Base-by-base conservation (phyloP, 2,113 vertebrate species). In the Corythornis madagascariensis region DNA sequence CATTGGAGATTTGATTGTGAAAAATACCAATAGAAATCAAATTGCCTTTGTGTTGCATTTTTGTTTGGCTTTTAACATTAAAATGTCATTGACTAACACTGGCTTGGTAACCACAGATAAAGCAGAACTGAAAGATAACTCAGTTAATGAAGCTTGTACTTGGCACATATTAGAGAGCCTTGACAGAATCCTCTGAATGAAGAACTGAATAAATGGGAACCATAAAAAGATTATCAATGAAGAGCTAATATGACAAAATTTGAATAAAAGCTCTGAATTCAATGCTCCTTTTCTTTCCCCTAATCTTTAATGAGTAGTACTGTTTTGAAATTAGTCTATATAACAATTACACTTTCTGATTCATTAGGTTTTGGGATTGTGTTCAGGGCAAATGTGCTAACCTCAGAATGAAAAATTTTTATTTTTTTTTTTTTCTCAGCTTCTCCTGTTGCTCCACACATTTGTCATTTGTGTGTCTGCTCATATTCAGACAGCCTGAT, bases 91-190 rank as follows among this genome's bases (percentile, higher is more conserved):
- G 87, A 93, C 86, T 64, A 92, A 83, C 89, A 88, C 45, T 69
- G 91, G 83, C 73, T 94, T 67, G 53, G 93, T 78, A 87, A 95
- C 26, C 66, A 88, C 70, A 89, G 88, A 92, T 56, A 85, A 64
- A 91, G 84, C 42, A 56, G 92, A 75, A 66, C 82, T 87, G 89
- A 92, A 93, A 89, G 59, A 95, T 94, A 91, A 94, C 89, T 83
- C 45, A 50, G 92, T 90, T 97, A 96, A 97, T 94, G 96, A 97
- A 96, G 92, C 93, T 80, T 97, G 93, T 82, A 89, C 94, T 95
- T 69, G 85, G 73, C 73, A 91, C 56, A 40, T 86, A 95, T 92
- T 83, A 70, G 81, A 90, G 47, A 94, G 74, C 43, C 92, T 72
- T 90, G 91, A 63, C 83, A 93, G 84, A 95, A 91, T 56, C 71